Conservation (phyloP, 2,888 invertebrate genomes). For the Mesorhabditis sp. region DNA sequence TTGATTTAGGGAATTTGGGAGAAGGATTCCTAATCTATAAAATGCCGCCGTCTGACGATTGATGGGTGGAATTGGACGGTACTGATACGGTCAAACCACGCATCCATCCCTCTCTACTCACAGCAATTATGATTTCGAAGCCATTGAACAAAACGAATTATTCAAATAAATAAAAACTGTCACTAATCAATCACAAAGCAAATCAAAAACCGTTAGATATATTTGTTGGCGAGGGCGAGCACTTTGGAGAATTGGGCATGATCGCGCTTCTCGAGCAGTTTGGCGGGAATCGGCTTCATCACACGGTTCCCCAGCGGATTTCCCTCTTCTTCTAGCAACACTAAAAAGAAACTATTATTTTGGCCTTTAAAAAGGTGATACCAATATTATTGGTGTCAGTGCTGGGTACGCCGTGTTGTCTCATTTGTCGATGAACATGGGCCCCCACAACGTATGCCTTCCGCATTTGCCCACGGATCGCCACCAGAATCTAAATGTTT, state of each 20-base stretch:
- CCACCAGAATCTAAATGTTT: constrained; percentile 47
- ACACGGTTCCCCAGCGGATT: constrained; percentile 91
- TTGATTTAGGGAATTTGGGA: too few species aligned
- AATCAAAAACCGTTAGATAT: constrained; percentile 24
- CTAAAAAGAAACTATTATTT: constrained; percentile 16
- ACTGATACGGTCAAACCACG: too few species aligned
- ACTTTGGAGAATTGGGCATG: constrained; percentile 54
- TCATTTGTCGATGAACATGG: constrained; percentile 43
- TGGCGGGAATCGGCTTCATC: constrained; percentile 83
- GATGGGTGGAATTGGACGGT: too few species aligned
- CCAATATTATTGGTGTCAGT: constrained; percentile 70
- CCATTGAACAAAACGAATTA: too few species aligned
- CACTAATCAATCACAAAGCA: too few species aligned
- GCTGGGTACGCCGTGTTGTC: constrained; percentile 54
- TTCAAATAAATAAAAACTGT: too few species aligned
- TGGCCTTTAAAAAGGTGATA: too few species aligned
- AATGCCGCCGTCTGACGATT: too few species aligned
- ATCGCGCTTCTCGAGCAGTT: constrained; percentile 41
- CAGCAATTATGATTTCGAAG: too few species aligned
- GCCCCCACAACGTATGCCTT: constrained; percentile 55
- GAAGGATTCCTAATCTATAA: too few species aligned
- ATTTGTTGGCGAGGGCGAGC: constrained; percentile 56
- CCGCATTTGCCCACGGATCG: constrained; percentile 55
- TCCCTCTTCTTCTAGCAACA: constrained; percentile 68
- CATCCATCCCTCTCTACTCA: too few species aligned